These are phyloP conservation scores for Brachionichthys hirsutus DNA, from an alignment of 2,113 vertebrate species.

Conservation along the genomic window DNA sequence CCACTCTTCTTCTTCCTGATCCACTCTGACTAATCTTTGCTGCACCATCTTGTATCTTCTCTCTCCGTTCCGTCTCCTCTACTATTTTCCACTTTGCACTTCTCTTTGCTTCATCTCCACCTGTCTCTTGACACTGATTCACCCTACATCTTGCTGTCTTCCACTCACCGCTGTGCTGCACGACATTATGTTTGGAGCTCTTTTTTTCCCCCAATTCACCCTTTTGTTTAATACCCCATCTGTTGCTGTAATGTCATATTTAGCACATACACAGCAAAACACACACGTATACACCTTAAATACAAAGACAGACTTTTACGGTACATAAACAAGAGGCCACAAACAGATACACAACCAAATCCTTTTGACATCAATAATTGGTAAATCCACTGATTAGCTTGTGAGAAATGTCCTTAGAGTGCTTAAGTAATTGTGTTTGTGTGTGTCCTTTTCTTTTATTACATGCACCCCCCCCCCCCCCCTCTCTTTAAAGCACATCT, in stretches of 20 bases:
- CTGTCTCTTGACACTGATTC: slow-evolving; percentile 21
- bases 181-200: background rate
- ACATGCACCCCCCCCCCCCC: slow-evolving; percentile 69
- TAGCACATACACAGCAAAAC: background rate
- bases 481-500: slow-evolving; percentile 78
- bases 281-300: slow-evolving; percentile 34
- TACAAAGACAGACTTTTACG: slow-evolving; percentile 28
- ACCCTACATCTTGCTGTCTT: slow-evolving; percentile 39
- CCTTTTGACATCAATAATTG: slow-evolving; percentile 75
- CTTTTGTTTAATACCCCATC: slow-evolving; percentile 26
- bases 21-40: no score
- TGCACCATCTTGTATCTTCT: no score
- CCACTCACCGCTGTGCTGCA: slow-evolving; percentile 7
- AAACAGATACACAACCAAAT: slow-evolving; percentile 54
- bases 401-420: slow-evolving; percentile 73
- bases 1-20: no score
- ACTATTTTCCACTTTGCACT: no score
- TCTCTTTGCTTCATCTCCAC: no score
- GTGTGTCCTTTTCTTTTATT: slow-evolving; percentile 69
- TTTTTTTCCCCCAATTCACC: background rate
- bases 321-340: slow-evolving; percentile 31
- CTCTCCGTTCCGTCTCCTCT: no score
- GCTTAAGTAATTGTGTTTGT: slow-evolving; percentile 81
- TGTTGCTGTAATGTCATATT: background rate
- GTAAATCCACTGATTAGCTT: slow-evolving; percentile 77